Base-by-base conservation (phyloP, 2,888 invertebrate genomes). In the Ophion slaviceki region DNA sequence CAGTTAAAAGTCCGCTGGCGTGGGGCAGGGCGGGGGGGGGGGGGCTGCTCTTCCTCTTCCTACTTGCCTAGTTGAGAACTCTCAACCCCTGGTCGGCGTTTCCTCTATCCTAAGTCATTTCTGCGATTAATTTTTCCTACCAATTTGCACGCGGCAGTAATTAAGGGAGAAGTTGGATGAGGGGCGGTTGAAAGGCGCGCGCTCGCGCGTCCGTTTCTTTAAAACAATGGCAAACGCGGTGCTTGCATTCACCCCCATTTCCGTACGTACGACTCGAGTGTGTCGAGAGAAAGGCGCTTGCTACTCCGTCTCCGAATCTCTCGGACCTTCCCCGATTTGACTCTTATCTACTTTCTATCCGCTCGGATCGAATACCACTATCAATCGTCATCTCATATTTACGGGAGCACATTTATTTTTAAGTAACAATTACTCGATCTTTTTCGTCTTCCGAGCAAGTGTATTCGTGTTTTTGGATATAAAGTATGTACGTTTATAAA, bases 51-150 rank as follows among this genome's bases (percentile, higher is more conserved):
- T 93, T 93, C 93, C 93, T 92, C 92, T 88, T 92, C 67, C 64
- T 67, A 91, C 90, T 90, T 89, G 91, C 88, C 87, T 87, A 83
- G 82, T 83, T 75, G 83, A 36, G 40, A 66, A 40, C 57, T 72
- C 67, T 78, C 77, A 72, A 71, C 75, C 61, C 82, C 75, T 61
- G 68, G 68, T 57, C 74, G 76, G 62, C 80, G 47, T 77, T 59
- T 64, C 57, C 68, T 77, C 70, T 47, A 76, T 66, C 78, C 93
- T 93, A 93, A 93, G 94, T 94, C 94, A 94, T 94, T 94, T 94
- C 93, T 94, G 93, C 94, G 94, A 94, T 94, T 94, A 94, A 94
- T 94, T 94, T 94, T 94, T 94, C 94, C 94, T 93, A 93, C 94
- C 94, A 94, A 94, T 94, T 94, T 94, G 94, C 94, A 94, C 94